Percentiles rank a stretch among this genome's conserved stretches.
Evolutionary conservation across 2,113 vertebrate genomes (phyloP).

Genomic region (Camarhynchus parvulus): DNA sequence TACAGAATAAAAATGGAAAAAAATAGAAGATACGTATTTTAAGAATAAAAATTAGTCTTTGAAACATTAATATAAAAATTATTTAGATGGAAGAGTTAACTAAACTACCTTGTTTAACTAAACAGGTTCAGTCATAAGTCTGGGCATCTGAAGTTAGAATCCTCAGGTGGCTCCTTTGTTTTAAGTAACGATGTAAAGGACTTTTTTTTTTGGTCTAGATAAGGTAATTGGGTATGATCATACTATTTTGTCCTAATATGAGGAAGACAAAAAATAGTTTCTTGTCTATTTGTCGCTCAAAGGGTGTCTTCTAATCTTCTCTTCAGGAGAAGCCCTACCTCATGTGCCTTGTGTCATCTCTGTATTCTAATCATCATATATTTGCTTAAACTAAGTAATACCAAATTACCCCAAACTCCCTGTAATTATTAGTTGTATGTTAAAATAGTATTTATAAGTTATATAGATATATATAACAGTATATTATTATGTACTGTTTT

Average conservation of each 20-base stretch:
- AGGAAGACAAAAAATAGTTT: neutral
- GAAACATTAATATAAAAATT: neutral
- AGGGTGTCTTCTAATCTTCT: neutral
- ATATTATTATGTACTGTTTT: neutral
- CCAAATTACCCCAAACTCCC: neutral
- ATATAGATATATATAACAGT: neutral
- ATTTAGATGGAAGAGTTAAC: neutral
- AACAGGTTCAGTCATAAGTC: neutral
- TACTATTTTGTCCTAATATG: neutral
- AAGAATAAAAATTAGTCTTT: neutral
- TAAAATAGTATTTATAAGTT: neutral
- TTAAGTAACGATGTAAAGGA: neutral
- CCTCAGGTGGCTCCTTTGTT: neutral
- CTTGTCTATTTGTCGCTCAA: neutral
- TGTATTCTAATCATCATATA: neutral
- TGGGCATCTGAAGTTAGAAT: neutral
- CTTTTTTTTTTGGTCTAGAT: neutral
- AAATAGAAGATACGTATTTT: neutral
- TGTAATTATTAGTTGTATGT: neutral
- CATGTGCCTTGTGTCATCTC: neutral
- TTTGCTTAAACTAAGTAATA: neutral
- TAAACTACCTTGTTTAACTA: neutral
- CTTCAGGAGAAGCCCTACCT: neutral
- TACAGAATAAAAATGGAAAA: neutral
- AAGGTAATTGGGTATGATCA: neutral